phyloP scores from a whole-genome alignment of 2,888 invertebrate species.

The Notodromas monacha region DNA sequence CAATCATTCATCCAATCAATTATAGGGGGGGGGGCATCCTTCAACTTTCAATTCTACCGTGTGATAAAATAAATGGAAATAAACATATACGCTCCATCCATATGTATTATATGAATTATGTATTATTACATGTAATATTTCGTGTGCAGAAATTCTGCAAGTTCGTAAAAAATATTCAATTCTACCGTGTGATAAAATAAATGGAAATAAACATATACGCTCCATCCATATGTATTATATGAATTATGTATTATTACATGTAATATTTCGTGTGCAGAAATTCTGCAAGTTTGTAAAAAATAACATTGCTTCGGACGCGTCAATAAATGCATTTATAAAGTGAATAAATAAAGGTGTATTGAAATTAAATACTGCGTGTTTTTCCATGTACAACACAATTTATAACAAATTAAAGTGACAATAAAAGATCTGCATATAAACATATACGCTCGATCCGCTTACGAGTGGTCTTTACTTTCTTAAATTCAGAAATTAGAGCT shows the following conservation, averaged over 20 bases:
- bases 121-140: no score
- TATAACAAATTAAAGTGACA: conserved; percentile 2
- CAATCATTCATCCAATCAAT: conserved; percentile 2
- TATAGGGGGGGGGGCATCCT: conserved; percentile 1
- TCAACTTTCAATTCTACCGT: conserved; percentile 2
- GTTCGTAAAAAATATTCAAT: no score
- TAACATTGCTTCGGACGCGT: conserved; percentile 4
- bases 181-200: no score
- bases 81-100: conserved; percentile 1
- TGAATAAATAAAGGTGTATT: conserved; percentile 4
- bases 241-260: conserved; percentile 4
- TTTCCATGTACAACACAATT: conserved; percentile 4
- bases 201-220: no score
- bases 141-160: no score
- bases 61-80: conserved; percentile 4
- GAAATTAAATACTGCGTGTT: conserved; percentile 4
- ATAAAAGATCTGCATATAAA: conserved; percentile 4
- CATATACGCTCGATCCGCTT: conserved; percentile 2
- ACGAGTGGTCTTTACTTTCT: conserved; percentile 2
- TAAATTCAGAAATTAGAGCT: conserved; percentile 2
- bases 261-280: conserved; percentile 4
- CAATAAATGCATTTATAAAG: conserved; percentile 4
- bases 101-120: no score
- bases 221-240: no score
- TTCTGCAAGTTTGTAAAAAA: conserved; percentile 2